A percentile compares a stretch with the other conserved stretches of the same genome.
Conservation (phyloP, 53 echinoderm and acorn worm genomes). For the Paracentrotus lividus region DNA sequence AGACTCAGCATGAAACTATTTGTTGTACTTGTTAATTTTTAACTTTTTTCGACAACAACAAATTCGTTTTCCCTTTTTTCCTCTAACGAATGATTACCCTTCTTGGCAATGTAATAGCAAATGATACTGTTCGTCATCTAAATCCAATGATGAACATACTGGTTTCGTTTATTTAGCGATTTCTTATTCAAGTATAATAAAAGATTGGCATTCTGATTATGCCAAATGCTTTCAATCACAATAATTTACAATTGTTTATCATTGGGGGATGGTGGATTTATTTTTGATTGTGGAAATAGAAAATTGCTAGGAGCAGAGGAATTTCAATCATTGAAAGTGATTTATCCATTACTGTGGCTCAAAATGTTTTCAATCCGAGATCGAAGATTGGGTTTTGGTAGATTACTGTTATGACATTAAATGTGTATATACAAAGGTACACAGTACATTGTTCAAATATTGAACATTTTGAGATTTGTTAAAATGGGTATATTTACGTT, state of each 20-base stretch:
- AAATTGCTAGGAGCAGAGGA: neutral
- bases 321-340: neutral
- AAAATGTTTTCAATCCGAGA: neutral
- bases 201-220: neutral
- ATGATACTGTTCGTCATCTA: neutral
- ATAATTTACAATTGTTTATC: neutral
- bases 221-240: neutral
- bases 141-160: neutral
- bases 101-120: too few relatives aligned
- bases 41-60: too few relatives aligned
- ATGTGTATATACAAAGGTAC: too few relatives aligned
- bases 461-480: too few relatives aligned
- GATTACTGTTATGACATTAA: too few relatives aligned
- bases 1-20: too few relatives aligned
- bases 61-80: too few relatives aligned
- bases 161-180: neutral
- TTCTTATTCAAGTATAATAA: neutral
- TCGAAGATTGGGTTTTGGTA: too few relatives aligned
- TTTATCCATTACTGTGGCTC: neutral
- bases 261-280: neutral
- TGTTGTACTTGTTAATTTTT: too few relatives aligned
- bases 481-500: too few relatives aligned
- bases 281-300: neutral
- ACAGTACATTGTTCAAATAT: too few relatives aligned
- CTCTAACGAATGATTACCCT: too few relatives aligned